A percentile compares a stretch with the other conserved stretches of the same genome.
Evolutionary conservation across 2,797 vertebrate species (phyloP).

Genomic region (Paratrypauchen microcephalus): DNA sequence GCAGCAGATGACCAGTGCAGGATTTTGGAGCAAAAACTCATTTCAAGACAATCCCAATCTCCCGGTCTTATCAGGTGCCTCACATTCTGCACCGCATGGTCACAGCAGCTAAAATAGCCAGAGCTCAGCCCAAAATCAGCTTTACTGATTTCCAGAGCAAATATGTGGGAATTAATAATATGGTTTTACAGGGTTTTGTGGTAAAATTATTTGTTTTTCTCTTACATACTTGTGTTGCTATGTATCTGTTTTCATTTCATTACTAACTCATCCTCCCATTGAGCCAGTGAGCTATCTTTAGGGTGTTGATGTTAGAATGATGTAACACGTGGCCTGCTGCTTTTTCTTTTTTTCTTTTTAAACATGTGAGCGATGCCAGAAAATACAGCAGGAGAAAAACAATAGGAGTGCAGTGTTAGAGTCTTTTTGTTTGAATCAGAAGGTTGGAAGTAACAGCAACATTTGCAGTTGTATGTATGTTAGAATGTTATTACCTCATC

Average conservation of each 20-base stretch:
- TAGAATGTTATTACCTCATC: too few species aligned
- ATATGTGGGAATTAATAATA: slow-evolving; percentile 5
- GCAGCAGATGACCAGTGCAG: slow-evolving; percentile 25
- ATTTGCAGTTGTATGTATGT: not conserved
- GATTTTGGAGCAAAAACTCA: slow-evolving; percentile 36
- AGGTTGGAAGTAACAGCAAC: not conserved
- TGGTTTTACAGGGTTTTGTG: slow-evolving; percentile 16
- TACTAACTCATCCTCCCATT: slow-evolving; percentile 44
- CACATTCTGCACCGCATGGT: slow-evolving; percentile 21
- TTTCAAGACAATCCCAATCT: slow-evolving; percentile 43
- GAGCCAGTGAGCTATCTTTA: slow-evolving; percentile 61
- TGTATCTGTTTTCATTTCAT: slow-evolving; percentile 42
- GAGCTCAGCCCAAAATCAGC: slow-evolving; percentile 15
- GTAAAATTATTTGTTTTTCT: slow-evolving; percentile 38
- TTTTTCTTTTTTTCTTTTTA: slow-evolving; percentile 43
- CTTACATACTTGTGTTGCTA: slow-evolving; percentile 25
- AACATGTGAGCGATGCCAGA: slow-evolving; percentile 53
- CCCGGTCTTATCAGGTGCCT: slow-evolving; percentile 27
- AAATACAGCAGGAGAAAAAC: slow-evolving; percentile 60
- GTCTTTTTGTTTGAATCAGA: not conserved
- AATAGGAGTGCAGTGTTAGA: slow-evolving; percentile 10
- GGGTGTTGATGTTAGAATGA: slow-evolving; percentile 67
- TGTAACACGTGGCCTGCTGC: slow-evolving; percentile 61
- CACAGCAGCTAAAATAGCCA: slow-evolving; percentile 11
- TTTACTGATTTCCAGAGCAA: not conserved